Evolutionary conservation across 2,888 invertebrate genomes (phyloP).

Genomic region (Neocrepidodera transversa): DNA sequence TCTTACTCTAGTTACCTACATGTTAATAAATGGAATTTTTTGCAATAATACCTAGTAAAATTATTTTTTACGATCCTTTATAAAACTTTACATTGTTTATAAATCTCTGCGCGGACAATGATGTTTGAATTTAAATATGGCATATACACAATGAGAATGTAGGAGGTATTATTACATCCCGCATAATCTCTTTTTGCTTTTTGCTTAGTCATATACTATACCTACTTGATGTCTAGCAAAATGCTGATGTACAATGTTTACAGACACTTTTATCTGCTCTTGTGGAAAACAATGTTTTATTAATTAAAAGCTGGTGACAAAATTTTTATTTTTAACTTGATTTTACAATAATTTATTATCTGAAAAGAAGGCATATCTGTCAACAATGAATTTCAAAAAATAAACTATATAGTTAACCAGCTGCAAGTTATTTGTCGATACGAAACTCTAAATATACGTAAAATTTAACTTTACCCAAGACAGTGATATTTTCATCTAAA

Average conservation of each 20-base stretch:
- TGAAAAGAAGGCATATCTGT: no score
- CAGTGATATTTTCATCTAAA: no score
- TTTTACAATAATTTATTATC: no score
- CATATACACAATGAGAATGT: slow-evolving; percentile 9
- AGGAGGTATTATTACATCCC: slow-evolving; percentile 11
- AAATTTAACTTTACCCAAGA: no score
- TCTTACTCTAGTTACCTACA: no score
- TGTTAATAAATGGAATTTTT: slow-evolving; percentile 1
- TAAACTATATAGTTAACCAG: no score
- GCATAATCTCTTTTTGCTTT: slow-evolving; percentile 4
- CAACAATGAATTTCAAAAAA: no score
- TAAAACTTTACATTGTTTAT: slow-evolving; percentile 6
- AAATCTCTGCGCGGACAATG: slow-evolving; percentile 4
- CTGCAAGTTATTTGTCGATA: no score
- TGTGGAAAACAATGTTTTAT: slow-evolving; percentile 5
- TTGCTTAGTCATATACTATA: slow-evolving; percentile 4
- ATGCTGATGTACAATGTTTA: slow-evolving; percentile 10
- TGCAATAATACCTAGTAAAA: background rate
- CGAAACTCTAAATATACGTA: no score
- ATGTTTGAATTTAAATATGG: slow-evolving; percentile 2
- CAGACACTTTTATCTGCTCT: slow-evolving; percentile 1
- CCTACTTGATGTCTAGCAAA: slow-evolving; percentile 4
- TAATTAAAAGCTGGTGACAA: slow-evolving; percentile 3
- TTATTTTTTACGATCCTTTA: background rate
- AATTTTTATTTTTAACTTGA: background rate